Evolutionary conservation across 2,888 invertebrate species (phyloP).

Genomic region (Ophion ellenae): DNA sequence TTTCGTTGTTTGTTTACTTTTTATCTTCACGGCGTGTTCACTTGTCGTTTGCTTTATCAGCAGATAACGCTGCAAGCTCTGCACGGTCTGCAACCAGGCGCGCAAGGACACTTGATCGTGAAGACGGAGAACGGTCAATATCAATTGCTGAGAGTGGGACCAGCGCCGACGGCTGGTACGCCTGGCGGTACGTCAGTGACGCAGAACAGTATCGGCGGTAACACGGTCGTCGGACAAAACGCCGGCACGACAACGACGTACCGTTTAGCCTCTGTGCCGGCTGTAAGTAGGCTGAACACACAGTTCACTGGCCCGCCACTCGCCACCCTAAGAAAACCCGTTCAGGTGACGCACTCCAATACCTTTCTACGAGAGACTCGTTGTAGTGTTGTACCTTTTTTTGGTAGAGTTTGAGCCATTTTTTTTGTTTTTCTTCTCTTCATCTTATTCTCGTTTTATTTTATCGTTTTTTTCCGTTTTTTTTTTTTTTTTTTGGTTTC

Average conservation of each 20-base stretch:
- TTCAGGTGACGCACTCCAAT: slow-evolving; percentile 83
- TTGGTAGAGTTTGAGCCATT: slow-evolving; percentile 74
- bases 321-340: slow-evolving; percentile 86
- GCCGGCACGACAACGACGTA: slow-evolving; percentile 88
- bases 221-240: slow-evolving; percentile 78
- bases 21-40: neutral
- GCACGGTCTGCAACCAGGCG: slow-evolving; percentile 92
- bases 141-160: slow-evolving; percentile 95
- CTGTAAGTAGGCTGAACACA: slow-evolving; percentile 90
- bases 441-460: slow-evolving; percentile 36
- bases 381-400: slow-evolving; percentile 78
- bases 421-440: slow-evolving; percentile 46
- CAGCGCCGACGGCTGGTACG: slow-evolving; percentile 87
- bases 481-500: slow-evolving; percentile 44
- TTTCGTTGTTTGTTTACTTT: slow-evolving; percentile 54
- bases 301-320: slow-evolving; percentile 87
- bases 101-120: slow-evolving; percentile 95
- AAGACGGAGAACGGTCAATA: slow-evolving; percentile 99
- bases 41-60: slow-evolving; percentile 78
- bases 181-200: slow-evolving; percentile 83
- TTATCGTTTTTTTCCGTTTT: slow-evolving; percentile 54
- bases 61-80: slow-evolving; percentile 95
- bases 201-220: slow-evolving; percentile 82
- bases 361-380: slow-evolving; percentile 82
- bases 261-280: slow-evolving; percentile 94